These are phyloP conservation scores for Drosophila helvetica DNA, from an alignment of 2,888 invertebrate species.

Conservation along the genomic window DNA sequence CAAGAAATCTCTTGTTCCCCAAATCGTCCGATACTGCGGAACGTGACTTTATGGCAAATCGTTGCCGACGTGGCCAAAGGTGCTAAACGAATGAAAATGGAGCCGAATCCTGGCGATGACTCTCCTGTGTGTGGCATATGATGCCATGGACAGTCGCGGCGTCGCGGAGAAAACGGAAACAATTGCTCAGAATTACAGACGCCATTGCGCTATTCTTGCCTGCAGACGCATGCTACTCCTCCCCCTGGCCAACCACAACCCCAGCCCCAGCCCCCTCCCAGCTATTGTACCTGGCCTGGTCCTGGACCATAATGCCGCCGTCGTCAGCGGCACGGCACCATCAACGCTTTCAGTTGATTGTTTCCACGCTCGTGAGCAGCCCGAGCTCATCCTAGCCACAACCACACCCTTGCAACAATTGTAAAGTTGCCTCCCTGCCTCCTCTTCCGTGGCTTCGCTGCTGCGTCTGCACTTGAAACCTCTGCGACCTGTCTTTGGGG, in stretches of 20 bases:
- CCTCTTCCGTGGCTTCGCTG: conserved; percentile 2
- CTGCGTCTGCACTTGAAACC: conserved; percentile 27
- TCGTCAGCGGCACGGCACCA: conserved; percentile 53
- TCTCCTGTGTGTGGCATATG: conserved; percentile 32
- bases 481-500: conserved; percentile 58
- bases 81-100: conserved; percentile 61
- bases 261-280: background rate
- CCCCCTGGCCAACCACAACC: conserved; percentile 1
- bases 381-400: conserved; percentile 32
- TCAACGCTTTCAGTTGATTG: conserved; percentile 77
- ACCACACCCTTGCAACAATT: conserved; percentile 58
- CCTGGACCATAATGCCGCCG: conserved; percentile 53
- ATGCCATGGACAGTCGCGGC: conserved; percentile 47
- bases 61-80: conserved; percentile 57
- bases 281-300: conserved; percentile 56
- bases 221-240: conserved; percentile 57
- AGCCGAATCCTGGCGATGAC: conserved; percentile 34
- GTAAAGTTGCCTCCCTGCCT: conserved; percentile 56
- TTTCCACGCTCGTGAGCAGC: conserved; percentile 55
- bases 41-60: conserved; percentile 82
- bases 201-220: conserved; percentile 74
- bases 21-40: conserved; percentile 54
- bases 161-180: conserved; percentile 63
- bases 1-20: conserved; percentile 57
- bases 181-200: conserved; percentile 79